Conservation (phyloP, 2,888 invertebrate species). For the Lingula anatina region DNA sequence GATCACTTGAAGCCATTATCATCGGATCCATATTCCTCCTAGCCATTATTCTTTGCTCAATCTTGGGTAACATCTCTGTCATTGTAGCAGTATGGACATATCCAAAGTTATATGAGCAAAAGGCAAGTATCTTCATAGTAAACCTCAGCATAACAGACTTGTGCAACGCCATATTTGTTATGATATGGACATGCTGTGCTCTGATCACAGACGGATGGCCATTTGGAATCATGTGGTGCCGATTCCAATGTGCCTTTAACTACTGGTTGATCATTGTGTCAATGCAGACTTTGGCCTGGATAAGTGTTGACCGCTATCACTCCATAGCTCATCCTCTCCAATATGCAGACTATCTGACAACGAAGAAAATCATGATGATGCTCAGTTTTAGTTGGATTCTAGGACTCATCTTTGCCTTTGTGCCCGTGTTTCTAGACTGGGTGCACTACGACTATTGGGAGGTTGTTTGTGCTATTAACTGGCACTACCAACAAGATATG, state of each 20-base stretch:
- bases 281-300: conserved; percentile 45
- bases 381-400: conserved; percentile 40
- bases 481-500: conserved; percentile 24
- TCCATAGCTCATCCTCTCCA: conserved; percentile 37
- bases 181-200: conserved; percentile 27
- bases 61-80: conserved; percentile 33
- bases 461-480: conserved; percentile 44
- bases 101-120: conserved; percentile 22
- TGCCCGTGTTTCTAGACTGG: conserved; percentile 33
- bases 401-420: conserved; percentile 32
- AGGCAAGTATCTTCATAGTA: conserved; percentile 35
- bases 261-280: conserved; percentile 49
- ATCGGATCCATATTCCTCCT: conserved; percentile 18
- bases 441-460: conserved; percentile 49
- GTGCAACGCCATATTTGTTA: conserved; percentile 27
- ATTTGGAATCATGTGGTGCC: conserved; percentile 21
- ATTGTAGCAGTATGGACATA: conserved; percentile 24
- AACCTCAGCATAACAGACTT: conserved; percentile 41
- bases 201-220: conserved; percentile 25
- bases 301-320: conserved; percentile 43
- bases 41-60: conserved; percentile 20
- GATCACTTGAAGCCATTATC: conserved; percentile 13
- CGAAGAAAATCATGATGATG: conserved; percentile 12
- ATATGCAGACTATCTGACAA: conserved; percentile 26
- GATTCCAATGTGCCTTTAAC: conserved; percentile 38